Evolutionary conservation across 2,888 invertebrate genomes (phyloP), one percentile per base, ranked within the genome.

Genomic region (Gryllus longicercus): DNA sequence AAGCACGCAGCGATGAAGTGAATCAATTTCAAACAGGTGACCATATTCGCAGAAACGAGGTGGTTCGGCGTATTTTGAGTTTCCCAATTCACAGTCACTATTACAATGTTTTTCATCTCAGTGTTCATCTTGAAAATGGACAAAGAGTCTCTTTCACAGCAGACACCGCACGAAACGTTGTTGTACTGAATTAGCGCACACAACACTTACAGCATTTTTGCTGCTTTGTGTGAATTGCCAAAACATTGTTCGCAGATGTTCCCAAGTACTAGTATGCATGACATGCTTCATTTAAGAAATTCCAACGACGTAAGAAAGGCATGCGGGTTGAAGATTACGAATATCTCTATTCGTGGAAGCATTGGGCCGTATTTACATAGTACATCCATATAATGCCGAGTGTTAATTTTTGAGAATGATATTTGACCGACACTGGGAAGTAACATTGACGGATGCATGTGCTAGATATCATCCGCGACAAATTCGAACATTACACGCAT

Each of bases 11-110:
- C 5, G 38, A 38, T 38, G 5, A 38, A 38, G 38, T 74, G 74
- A n/a, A 5, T 74, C 87, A 79, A 63, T 85, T 79, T 83, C 83
- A 83, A 81, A 79, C 80, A 51, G 85, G 85, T 50, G 38, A 85
- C 23, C 85, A 83, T 77, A 82, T 83, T 23, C 83, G 82, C 78
- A 82, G 81, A 49, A 82, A 81, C 75, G 85, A 85, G 83, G 84
- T 84, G 79, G 83, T 79, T 81, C 86, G 86, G 86, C 80, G 83
- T 79, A 85, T 85, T 79, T 82, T 84, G 38, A 82, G 82, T 38
- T 38, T 38, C 38, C 38, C 38, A 38, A 38, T 38, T 38, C 38
- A 38, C 38, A 38, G 0, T 5, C 78, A 84, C 21, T 74, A 82
- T 79, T 85, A 85, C 14, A 80, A 84, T 51, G 84, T 85, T 80